phyloP scores from a whole-genome alignment of 2,113 vertebrate genomes.

The Lates calcarifer region DNA sequence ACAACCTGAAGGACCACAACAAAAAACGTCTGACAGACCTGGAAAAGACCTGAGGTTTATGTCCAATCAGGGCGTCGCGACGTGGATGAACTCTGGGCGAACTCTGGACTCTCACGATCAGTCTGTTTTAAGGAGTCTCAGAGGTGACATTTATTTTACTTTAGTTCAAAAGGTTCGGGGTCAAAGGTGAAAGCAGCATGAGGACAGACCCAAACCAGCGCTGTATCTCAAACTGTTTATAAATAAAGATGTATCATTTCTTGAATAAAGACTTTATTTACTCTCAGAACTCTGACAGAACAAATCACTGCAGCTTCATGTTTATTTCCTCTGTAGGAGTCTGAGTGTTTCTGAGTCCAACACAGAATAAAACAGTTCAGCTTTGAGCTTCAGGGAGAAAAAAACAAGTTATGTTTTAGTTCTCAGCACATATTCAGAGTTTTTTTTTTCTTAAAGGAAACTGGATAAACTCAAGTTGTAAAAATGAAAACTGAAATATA shows the following conservation, averaged over 20 bases:
- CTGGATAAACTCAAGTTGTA: no score
- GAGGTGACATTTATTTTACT: neutral
- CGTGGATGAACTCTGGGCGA: neutral
- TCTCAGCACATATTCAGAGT: no score
- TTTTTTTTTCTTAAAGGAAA: no score
- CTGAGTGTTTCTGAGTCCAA: no score
- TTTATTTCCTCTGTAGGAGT: no score
- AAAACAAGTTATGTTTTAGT: no score
- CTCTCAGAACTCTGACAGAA: no score
- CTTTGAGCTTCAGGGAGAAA: no score
- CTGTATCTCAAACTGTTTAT: neutral
- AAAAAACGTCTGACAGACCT: neutral
- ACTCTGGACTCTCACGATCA: neutral
- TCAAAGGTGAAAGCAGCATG: constrained; percentile 9
- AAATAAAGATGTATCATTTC: neutral
- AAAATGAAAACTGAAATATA: no score
- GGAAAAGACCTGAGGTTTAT: neutral
- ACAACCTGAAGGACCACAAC: constrained; percentile 9
- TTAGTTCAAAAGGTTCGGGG: constrained; percentile 1
- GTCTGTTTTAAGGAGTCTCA: neutral
- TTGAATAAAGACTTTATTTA: neutral
- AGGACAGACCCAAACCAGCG: neutral
- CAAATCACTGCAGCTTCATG: no score
- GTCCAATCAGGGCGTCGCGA: neutral
- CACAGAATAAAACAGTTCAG: no score